Evolutionary conservation across 2,888 invertebrate species (phyloP).

Genomic region (Synergus itoensis): DNA sequence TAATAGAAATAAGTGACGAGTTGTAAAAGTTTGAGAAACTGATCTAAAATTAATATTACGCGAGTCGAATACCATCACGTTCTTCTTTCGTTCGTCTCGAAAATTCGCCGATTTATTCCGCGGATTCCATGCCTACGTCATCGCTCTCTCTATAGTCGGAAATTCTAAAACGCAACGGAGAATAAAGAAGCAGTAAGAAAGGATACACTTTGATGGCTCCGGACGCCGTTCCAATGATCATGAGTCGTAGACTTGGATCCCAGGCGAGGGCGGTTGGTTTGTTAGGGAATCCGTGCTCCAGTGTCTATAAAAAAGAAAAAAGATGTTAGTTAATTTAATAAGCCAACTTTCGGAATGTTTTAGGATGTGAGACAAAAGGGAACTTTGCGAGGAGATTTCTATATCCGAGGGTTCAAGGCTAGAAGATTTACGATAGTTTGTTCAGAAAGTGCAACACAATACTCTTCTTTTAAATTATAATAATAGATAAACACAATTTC

Average conservation of each 20-base stretch:
- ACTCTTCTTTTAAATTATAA: too few species aligned
- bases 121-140: background rate
- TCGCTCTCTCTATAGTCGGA: background rate
- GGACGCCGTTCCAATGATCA: constrained; percentile 96
- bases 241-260: constrained; percentile 91
- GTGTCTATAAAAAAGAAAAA: constrained; percentile 84
- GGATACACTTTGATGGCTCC: constrained; percentile 92
- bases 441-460: background rate
- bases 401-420: background rate
- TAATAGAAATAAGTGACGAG: background rate
- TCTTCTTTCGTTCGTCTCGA: background rate
- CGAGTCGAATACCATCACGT: background rate
- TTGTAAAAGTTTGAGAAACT: background rate
- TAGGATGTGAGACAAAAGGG: background rate
- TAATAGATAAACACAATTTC: too few species aligned
- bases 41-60: constrained; percentile 2
- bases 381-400: background rate
- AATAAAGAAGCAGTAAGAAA: constrained; percentile 67
- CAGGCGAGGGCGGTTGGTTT: constrained; percentile 97
- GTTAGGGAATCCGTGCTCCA: constrained; percentile 98
- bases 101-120: constrained; percentile 3
- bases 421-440: background rate
- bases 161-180: constrained; percentile 42
- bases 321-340: background rate
- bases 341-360: background rate